These are phyloP conservation scores for Hippoglossus hippoglossus DNA, from an alignment of 2,797 vertebrate genomes.

Conservation along the genomic window DNA sequence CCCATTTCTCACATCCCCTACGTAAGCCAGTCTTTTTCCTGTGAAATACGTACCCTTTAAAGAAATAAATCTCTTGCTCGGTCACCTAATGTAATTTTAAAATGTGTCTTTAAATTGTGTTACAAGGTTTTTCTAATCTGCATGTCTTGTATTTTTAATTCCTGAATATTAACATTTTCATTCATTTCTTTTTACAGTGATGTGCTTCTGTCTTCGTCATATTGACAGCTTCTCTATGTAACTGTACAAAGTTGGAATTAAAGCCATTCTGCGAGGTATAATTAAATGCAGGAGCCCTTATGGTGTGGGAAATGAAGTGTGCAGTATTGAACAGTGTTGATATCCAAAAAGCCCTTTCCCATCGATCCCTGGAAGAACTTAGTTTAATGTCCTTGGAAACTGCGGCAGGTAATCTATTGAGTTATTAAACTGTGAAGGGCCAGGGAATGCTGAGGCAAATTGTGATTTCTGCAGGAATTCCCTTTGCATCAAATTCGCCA, in stretches of 20 bases:
- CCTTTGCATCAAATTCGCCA: conserved; percentile 54
- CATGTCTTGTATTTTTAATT: background rate
- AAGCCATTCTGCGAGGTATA: conserved; percentile 67
- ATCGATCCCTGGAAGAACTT: conserved; percentile 81
- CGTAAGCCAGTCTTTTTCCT: conserved; percentile 34
- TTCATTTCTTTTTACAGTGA: conserved; percentile 15
- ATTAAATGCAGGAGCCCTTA: conserved; percentile 73
- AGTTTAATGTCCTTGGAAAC: conserved; percentile 85
- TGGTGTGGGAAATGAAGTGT: conserved; percentile 81
- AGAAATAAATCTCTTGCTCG: conserved; percentile 23
- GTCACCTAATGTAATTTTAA: conserved; percentile 7
- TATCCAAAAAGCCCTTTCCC: conserved; percentile 75
- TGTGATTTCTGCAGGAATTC: conserved; percentile 71
- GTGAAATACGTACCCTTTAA: conserved; percentile 19
- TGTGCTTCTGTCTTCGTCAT: conserved; percentile 22
- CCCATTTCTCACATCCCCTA: conserved; percentile 55
- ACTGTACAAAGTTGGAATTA: conserved; percentile 68
- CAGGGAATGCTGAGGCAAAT: conserved; percentile 70
- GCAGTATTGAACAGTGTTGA: conserved; percentile 79
- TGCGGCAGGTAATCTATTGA: conserved; percentile 83
- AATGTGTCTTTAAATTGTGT: conserved; percentile 20
- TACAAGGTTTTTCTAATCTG: background rate
- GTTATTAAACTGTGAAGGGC: conserved; percentile 84
- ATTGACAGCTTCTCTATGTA: conserved; percentile 44
- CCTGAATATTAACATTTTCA: background rate